Evolutionary conservation across 2,113 vertebrate species (phyloP).

Genomic region (Pygathrix nemaeus): DNA sequence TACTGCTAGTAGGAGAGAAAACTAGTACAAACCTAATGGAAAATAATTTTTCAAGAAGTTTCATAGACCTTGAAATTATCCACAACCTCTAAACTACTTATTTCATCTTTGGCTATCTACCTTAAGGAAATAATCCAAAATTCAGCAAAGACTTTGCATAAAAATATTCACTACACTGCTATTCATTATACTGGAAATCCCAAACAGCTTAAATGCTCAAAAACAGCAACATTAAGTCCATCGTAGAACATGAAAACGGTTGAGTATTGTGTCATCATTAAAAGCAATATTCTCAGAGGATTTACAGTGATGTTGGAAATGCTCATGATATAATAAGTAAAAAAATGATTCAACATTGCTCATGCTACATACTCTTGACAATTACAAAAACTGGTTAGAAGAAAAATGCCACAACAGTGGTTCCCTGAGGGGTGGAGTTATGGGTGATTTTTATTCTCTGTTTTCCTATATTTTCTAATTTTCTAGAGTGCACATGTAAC

Average conservation of each 20-base stretch:
- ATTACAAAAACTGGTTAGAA: not conserved
- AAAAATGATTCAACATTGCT: not conserved
- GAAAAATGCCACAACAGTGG: not conserved
- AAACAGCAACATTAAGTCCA: not conserved
- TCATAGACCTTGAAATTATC: conserved; percentile 26
- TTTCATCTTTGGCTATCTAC: not conserved
- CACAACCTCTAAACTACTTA: conserved; percentile 17
- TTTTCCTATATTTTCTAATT: not conserved
- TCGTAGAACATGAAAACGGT: not conserved
- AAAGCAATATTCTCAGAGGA: conserved; percentile 23
- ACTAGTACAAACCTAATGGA: not conserved
- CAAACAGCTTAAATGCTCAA: not conserved
- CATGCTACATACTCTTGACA: not conserved
- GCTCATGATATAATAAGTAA: not conserved
- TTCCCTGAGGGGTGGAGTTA: not conserved
- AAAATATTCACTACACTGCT: not conserved
- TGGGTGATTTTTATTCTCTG: not conserved
- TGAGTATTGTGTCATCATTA: not conserved
- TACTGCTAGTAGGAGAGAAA: not conserved
- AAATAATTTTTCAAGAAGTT: conserved; percentile 34
- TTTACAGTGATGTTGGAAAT: not conserved
- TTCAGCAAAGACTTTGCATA: not conserved
- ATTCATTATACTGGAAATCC: not conserved
- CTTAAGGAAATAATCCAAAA: conserved; percentile 43
- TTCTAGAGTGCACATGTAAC: not conserved